Percentiles rank a stretch among this genome's conserved stretches.
phyloP scores from a whole-genome alignment of 2,113 vertebrate genomes.

The Charina bottae region DNA sequence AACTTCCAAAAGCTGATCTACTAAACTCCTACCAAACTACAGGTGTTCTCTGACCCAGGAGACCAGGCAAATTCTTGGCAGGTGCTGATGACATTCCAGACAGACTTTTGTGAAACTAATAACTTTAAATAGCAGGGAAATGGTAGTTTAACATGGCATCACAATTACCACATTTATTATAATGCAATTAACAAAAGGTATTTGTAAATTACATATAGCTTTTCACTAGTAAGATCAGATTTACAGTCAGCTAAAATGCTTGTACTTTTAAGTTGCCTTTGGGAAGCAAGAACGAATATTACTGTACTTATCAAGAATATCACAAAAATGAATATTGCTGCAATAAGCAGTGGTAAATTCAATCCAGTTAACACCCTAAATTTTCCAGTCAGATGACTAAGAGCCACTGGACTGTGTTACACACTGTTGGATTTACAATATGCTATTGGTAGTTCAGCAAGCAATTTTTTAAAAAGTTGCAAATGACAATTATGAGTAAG shows the following conservation, averaged over 20 bases:
- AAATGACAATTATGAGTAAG: conserved; percentile 30
- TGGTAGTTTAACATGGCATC: conserved; percentile 52
- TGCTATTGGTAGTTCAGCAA: conserved; percentile 52
- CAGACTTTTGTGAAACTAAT: conserved; percentile 57
- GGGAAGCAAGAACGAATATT: conserved; percentile 27
- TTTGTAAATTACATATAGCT: background rate
- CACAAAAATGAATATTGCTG: conserved; percentile 13
- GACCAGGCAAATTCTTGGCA: conserved; percentile 57
- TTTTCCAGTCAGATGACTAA: background rate
- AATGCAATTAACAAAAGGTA: background rate
- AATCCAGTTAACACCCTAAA: background rate
- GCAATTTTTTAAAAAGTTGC: conserved; percentile 35
- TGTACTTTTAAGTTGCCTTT: conserved; percentile 39
- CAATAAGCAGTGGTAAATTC: conserved; percentile 29
- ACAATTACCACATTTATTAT: conserved; percentile 33
- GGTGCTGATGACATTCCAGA: conserved; percentile 58
- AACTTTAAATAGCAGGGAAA: conserved; percentile 29
- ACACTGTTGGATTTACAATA: conserved; percentile 43
- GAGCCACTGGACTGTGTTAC: conserved; percentile 6
- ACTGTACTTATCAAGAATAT: conserved; percentile 30
- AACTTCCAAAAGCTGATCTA: conserved; percentile 7
- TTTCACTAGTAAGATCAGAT: conserved; percentile 48
- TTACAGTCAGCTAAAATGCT: conserved; percentile 52
- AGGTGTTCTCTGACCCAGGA: conserved; percentile 59
- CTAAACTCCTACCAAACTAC: conserved; percentile 45